Evolutionary conservation across 2,888 invertebrate genomes (phyloP), one percentile per base, ranked within the genome.

Genomic region (Lacanobia oleracea): DNA sequence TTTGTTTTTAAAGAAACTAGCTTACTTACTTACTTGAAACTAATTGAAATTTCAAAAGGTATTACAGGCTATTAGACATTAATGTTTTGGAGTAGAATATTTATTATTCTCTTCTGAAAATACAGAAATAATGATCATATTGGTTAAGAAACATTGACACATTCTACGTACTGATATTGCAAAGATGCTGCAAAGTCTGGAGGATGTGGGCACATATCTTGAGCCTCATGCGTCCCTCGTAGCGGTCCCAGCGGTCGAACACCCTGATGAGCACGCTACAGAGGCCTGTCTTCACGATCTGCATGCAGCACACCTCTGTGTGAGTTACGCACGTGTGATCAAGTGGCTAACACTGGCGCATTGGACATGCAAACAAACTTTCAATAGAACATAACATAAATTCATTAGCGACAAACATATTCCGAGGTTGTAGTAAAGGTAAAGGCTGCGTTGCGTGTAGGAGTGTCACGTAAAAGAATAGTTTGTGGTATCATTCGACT

Each of bases 211-310:
- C 96, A 87, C 96, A 97, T 84, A 97, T 97, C 94, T 97, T 97
- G 84, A 97, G 93, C 80, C 96, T 94, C 93, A 97, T 95, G 90
- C 96, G 96, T 14, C 97, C 97, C 86, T 97, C 97, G 91, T 96
- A 97, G 88, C 96, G 96, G 80, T 97, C 97, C 97, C 97, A 97
- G 54, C 96, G 94, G 89, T 97, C 97, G 92, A 97, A 97, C 86
- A 97, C 95, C 81, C 97, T 94, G 90, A 97, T 95, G 75, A 97
- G 91, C 83, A 96, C 93, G 88, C 94, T 93, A 87, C 96, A 95
- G 84, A 97, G 94, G 81, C 97, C 97, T 86, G 96, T 95, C 94
- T 97, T 97, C 87, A 97, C 96, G 89, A 97, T 96, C 93, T 97
- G 97, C 91, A 96, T 96, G 93, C 97, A 97, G 95, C 97, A 97